phyloP scores from a whole-genome alignment of 2,113 vertebrate species.

The Mesitornis unicolor region DNA sequence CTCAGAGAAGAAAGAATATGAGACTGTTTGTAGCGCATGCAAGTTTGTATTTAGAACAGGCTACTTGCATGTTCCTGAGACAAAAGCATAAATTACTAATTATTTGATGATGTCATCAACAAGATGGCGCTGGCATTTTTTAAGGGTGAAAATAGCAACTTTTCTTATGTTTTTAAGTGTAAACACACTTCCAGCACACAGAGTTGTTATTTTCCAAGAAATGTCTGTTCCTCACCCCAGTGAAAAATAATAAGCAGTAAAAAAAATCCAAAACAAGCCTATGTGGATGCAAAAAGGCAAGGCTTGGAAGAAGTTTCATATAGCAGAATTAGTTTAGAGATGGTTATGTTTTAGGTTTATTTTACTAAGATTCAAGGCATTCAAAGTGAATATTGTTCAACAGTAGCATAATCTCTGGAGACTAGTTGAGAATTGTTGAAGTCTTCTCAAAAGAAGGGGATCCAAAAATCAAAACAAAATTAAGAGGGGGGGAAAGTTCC shows the following conservation, averaged over 20 bases:
- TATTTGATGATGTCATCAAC: background rate
- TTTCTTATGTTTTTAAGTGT: background rate
- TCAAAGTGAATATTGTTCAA: background rate
- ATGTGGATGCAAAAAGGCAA: background rate
- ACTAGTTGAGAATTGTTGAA: background rate
- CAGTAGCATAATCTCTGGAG: background rate
- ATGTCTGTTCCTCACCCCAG: background rate
- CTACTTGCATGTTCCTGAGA: background rate
- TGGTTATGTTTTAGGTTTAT: background rate
- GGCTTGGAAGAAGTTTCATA: background rate
- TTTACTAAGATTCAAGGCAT: background rate
- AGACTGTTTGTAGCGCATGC: background rate
- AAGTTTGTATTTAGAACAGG: background rate
- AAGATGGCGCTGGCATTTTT: background rate
- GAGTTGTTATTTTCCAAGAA: background rate
- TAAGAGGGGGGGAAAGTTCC: background rate
- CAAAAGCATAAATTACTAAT: background rate
- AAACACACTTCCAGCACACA: background rate
- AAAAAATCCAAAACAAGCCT: background rate
- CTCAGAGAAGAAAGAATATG: background rate
- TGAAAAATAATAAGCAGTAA: background rate
- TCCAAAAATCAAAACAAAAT: background rate
- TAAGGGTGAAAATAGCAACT: background rate
- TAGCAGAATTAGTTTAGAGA: background rate
- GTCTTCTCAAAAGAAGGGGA: background rate